These are phyloP conservation scores for Prosopocoilus inquinatus DNA, from an alignment of 2,888 invertebrate species.

Conservation along the genomic window DNA sequence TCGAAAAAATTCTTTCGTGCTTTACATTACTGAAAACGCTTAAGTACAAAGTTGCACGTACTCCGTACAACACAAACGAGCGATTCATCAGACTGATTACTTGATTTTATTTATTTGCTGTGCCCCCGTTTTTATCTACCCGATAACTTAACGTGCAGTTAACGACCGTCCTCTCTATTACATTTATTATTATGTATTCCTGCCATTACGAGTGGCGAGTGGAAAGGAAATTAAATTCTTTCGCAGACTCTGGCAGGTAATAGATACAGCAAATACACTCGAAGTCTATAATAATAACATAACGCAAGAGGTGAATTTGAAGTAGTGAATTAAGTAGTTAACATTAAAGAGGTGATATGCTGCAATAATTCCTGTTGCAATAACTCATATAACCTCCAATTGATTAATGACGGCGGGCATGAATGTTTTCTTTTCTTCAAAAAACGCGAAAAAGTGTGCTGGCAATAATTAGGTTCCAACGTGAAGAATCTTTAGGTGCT, in stretches of 20 bases:
- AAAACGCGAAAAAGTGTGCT: conserved; percentile 6
- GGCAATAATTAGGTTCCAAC: too few relatives aligned
- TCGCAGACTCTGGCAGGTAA: conserved; percentile 10
- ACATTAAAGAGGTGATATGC: background rate
- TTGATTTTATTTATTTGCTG: too few relatives aligned
- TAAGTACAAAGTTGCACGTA: background rate
- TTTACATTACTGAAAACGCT: conserved; percentile 36
- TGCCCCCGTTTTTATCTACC: too few relatives aligned
- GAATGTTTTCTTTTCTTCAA: conserved; percentile 23
- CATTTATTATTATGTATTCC: background rate
- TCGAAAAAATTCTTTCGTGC: conserved; percentile 38
- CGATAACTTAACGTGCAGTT: too few relatives aligned
- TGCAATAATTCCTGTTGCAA: background rate
- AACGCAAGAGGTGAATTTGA: conserved; percentile 1
- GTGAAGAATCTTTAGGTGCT: too few relatives aligned
- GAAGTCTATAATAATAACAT: background rate
- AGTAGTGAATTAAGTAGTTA: background rate
- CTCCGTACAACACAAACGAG: background rate
- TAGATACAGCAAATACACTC: conserved; percentile 7
- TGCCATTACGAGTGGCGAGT: conserved; percentile 1
- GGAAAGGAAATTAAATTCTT: conserved; percentile 21
- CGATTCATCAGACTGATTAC: too few relatives aligned
- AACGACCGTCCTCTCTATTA: background rate
- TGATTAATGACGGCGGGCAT: conserved; percentile 16
- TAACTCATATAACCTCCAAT: background rate